Evolutionary conservation across 2,797 vertebrate species (phyloP), one percentile per base, ranked within the genome.

Genomic region (Halcyon smyrnensis): DNA sequence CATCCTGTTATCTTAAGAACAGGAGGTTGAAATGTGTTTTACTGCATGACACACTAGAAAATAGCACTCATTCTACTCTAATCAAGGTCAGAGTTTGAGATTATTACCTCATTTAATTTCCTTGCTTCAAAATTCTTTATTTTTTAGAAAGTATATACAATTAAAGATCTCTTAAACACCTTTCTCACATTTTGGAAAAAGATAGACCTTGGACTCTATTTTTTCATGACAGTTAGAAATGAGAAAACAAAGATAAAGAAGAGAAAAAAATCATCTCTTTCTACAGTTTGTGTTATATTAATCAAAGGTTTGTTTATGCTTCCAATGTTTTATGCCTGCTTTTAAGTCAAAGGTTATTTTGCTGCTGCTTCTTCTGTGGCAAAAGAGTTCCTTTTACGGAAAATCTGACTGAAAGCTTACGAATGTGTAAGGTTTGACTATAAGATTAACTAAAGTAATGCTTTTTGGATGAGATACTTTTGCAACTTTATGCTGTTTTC

Each of bases 321-420:
- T 82, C 15, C 37, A 76, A 7, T 62, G 8, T 9, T 57, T 94
- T 89, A 90, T 64, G 23, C 6, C 37, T 69, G 20, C 45, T 87
- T 86, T 90, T 84, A 90, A 87, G 34, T 64, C 34, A 80, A 56
- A 91, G 15, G 24, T 63, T 76, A 59, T 82, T 90, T 89, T 93
- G 5, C 21, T 82, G 59, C 21, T 87, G 25, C 27, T 90, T 89
- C 25, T 5, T 89, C 25, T 5, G 3, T 39, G 76, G 34, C 56
- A 86, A 78, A 91, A 56, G 43, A 24, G 23, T 4, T 77, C 15
- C 12, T 77, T 82, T 70, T 54, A 80, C 23, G 46, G 28, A 4
- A 87, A 84, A 67, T 87, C 30, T 82, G 59, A 69, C 62, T 76
- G 63, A 79, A 69, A 89, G 16, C 28, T 59, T 36, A 65, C n/a